Evolutionary conservation across 2,888 invertebrate genomes (phyloP), one percentile per base, ranked within the genome.

Genomic region (Eustalomyia histrio): DNA sequence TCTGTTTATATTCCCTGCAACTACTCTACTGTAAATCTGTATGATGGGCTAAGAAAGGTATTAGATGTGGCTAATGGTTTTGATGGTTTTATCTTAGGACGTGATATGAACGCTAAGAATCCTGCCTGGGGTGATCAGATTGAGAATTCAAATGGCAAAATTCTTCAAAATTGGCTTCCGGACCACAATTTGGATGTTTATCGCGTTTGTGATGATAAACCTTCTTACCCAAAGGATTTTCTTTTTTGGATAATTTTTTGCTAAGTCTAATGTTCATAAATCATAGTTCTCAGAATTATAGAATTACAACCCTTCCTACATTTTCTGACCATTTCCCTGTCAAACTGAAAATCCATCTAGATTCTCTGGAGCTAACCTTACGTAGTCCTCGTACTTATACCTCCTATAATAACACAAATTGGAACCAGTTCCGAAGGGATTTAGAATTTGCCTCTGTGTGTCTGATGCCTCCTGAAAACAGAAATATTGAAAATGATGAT

Each of bases 1-100:
- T 64, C 63, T 0, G 10, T 64, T 8, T 64, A 64, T 29, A 64
- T n/a, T n/a, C n/a, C n/a, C n/a, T n/a, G n/a, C n/a, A n/a, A n/a
- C n/a, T n/a, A 47, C 18, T 33, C 29, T 33, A 64, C 16, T 14
- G 8, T 9, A 10, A 35, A 10, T 21, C 1, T 68, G 10, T 6
- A 21, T 29, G 9, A 55, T 43, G n/a, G 17, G 6, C 16, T 73
- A 14, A n/a, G 29, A 47, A 29, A 64, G n/a, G 1, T 53, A 16
- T 4, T 55, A 18, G 16, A 43, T 24, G 21, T 47, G 24, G 43
- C 9, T 47, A 35, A 2, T 5, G 10, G 14, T 14, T 60, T 35
- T 35, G 58, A 60, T 35, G 58, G 35, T 35, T 9, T 60, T 1
- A 9, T 60, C 12, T 5, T 60, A 1, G 58, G 58, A 5, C 35